Base-by-base conservation (phyloP, 2,113 vertebrate species). In the Cochlearius cochlearius region DNA sequence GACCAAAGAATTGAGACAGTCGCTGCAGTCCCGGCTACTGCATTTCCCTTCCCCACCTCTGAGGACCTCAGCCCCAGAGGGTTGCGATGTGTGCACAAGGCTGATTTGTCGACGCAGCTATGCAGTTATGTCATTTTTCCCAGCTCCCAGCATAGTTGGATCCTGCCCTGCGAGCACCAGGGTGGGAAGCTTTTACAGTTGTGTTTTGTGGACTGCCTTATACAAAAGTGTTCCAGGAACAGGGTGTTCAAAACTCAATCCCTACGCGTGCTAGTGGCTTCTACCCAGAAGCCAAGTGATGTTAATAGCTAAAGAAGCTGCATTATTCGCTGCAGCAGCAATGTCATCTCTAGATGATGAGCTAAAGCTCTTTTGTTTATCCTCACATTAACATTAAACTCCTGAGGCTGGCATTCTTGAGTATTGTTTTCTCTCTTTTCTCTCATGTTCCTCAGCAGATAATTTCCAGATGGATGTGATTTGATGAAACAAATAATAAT, bases 281-380 rank as follows among this genome's bases (percentile, higher is more conserved):
- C 78, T 91, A 15, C 60, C 29, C 60, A 69, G 26, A 91, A 76
- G 66, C 84, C 34, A 88, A 75, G n/a, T 43, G 67, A 96, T 58
- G 74, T 92, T 94, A 94, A 88, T 91, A 84, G 82, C 81, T 91
- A 90, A 93, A 75, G 36, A 82, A 67, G 45, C 38, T 72, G 19
- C 29, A 15, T 45, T 69, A 47, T 60, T 92, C n/a, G 45, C 86
- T 95, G 67, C 23, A 86, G 71, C 47, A 78, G 47, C 23, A 43
- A 39, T 60, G 23, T 68, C 25, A 38, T 52, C 52, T 87, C 63
- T 64, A 71, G 30, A 13, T 43, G 19, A 75, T 62, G 38, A 69
- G 32, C 29, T 66, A 64, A 80, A 80, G 38, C 21, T 66, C 47
- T 66, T 53, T 62, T 89, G 22, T 62, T 73, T 36, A 36, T 23